Percentiles rank a stretch among this genome's conserved stretches.
Evolutionary conservation across 1,140 invertebrate species (phyloP).

Genomic region (Drosophila lacteicornis): DNA sequence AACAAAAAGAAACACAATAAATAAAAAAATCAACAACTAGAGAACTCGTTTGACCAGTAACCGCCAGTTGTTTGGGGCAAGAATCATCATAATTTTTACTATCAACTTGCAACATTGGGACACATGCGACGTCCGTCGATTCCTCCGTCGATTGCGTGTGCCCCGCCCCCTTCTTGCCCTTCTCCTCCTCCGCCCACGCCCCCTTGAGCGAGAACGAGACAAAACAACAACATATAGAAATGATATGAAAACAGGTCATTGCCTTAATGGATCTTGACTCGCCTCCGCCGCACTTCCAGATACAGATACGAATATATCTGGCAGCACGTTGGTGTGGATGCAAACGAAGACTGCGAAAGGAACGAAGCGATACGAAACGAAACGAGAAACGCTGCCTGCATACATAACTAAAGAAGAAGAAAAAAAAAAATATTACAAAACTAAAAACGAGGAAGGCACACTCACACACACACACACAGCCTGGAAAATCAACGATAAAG

Average conservation of each 20-base stretch:
- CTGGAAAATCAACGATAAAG: constrained; percentile 73
- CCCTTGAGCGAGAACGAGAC: constrained; percentile 53
- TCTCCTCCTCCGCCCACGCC: constrained; percentile 63
- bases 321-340: constrained; percentile 56
- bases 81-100: constrained; percentile 83
- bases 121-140: constrained; percentile 63
- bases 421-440: constrained; percentile 33
- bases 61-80: constrained; percentile 69
- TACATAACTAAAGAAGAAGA: constrained; percentile 62
- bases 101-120: constrained; percentile 81
- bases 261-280: constrained; percentile 82
- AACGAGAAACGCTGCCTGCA: constrained; percentile 69
- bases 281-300: constrained; percentile 31
- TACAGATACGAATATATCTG: constrained; percentile 30
- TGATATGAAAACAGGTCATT: constrained; percentile 84
- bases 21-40: constrained; percentile 37
- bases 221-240: constrained; percentile 73
- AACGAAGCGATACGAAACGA: constrained; percentile 41
- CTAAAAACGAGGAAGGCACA: constrained; percentile 62
- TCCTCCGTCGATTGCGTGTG: constrained; percentile 68
- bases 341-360: constrained; percentile 59
- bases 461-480: constrained; percentile 29
- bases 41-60: constrained; percentile 79
- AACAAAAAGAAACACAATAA: background rate
- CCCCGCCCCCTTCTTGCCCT: constrained; percentile 22